Evolutionary conservation across 2,888 invertebrate species (phyloP), one percentile per base, ranked within the genome.

Genomic region (Malacosoma neustria): DNA sequence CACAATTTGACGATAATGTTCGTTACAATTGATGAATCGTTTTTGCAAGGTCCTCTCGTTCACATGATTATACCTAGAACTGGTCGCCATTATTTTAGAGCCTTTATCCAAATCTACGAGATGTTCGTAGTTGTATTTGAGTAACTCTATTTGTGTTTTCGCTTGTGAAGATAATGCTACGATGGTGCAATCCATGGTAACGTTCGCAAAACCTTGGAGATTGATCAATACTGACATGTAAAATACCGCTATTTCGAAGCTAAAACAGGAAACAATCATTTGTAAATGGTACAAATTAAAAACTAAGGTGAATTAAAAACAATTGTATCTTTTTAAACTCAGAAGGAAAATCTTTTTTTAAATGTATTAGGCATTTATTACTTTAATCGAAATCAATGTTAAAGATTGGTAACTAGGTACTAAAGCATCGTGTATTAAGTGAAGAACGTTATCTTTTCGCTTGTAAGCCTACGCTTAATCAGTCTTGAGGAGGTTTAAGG

Each of bases 111-210:
- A 33, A 39, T 55, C 60, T 14, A 52, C 51, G 13, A 82, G 45
- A 30, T 73, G 66, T 45, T 77, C 70, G 5, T 80, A 46, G 48
- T 74, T 61, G 36, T 72, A 61, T 39, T 72, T 57, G 3, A 82
- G 52, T 31, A 81, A 65, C 37, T 64, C 58, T 37, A 80, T 59
- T 45, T 82, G 82, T 11, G 61, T 62, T 42, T 61, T 68, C 12
- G 67, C 70, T 56, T 75, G 76, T 1, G 71, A 60, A 45, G 69
- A 79, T 33, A 81, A 72, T 3, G 70, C 60, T 2, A 74, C 72
- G 7, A 82, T 72, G 2, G 72, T 75, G 34, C 79, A 79, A 37
- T 82, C 81, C 72, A 79, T 62, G 4, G 77, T 74, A 1, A 69
- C 68, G 40, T 77, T 68, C 0, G 70, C 77, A 35, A 63, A 74